Base-by-base conservation (phyloP, 2,113 vertebrate species). In the Nothocercus nigrocapillus region DNA sequence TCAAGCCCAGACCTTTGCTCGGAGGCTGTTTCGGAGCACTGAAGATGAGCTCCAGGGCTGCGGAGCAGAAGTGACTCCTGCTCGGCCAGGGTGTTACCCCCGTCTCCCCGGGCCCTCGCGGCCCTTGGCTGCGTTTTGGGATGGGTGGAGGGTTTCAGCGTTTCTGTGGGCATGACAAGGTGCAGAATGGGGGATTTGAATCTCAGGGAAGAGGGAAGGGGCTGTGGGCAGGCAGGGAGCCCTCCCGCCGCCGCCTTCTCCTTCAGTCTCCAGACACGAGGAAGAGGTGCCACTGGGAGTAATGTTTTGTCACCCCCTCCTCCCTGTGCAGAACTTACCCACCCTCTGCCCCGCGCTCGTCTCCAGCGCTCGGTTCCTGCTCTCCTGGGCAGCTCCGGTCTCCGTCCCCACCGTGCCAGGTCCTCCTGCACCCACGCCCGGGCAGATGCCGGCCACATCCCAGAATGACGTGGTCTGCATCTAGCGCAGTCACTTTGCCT, bases 321-420 rank as follows among this genome's bases (percentile, higher is more conserved):
- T 22, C 38, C 38, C 24, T 30, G 18, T 7, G 38, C 49, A 16
- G 27, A 67, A 12, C 34, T 53, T 21, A 15, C 11, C 4, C 13
- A 8, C 15, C 59, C 1, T 7, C 27, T 0, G 5, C 45, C 20
- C 20, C 5, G 25, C 25, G 51, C 24, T 53, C 24, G 19, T 53
- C 51, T 13, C 11, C 51, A 53, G 51, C 12, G 12, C 51, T 24
- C 12, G 19, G 72, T 11, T 3, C 2, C 19, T 7, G 25, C 13
- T 53, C 36, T 21, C 38, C 32, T 22, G 66, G 38, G 15, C 27
- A 11, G 58, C 18, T 20, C 56, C 30, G 13, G 0, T 32, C 0
- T 30, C 40, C 1, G 7, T 59, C 34, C 40, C 28, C 9, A 2
- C 18, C 1, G 3, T 5, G n/a, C 20, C 0, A 1, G 49, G 49